These are phyloP conservation scores for Papilio helenus DNA, from an alignment of 1,140 invertebrate species.

Conservation along the genomic window DNA sequence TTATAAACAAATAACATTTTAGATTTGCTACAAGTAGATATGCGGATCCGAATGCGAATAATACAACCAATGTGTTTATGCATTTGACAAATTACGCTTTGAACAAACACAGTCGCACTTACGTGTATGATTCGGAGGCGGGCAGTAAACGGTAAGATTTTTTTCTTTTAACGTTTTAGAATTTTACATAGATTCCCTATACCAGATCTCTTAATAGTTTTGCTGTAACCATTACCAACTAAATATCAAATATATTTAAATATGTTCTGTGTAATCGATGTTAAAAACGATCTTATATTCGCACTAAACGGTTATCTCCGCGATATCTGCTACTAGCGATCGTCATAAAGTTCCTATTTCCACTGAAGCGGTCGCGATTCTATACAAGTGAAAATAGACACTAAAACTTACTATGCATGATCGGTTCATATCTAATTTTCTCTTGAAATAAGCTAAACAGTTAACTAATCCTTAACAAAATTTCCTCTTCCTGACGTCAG, in stretches of 20 bases:
- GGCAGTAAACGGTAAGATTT: slow-evolving; percentile 90
- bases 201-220: too few relatives aligned
- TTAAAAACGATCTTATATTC: too few relatives aligned
- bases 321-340: too few relatives aligned
- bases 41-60: slow-evolving; percentile 89
- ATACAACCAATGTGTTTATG: slow-evolving; percentile 95
- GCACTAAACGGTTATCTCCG: too few relatives aligned
- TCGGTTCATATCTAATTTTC: not conserved
- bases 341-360: too few relatives aligned
- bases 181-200: not conserved
- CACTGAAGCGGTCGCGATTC: too few relatives aligned
- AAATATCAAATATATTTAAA: too few relatives aligned
- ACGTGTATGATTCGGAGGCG: slow-evolving; percentile 87
- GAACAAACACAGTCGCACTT: slow-evolving; percentile 95
- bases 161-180: not conserved
- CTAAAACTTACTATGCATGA: too few relatives aligned
- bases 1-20: too few relatives aligned
- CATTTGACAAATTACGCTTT: slow-evolving; percentile 99
- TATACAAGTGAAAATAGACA: too few relatives aligned
- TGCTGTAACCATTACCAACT: too few relatives aligned
- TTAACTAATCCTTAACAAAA: slow-evolving; percentile 12
- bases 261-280: too few relatives aligned
- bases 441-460: not conserved
- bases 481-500: slow-evolving; percentile 69
- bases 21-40: slow-evolving; percentile 95